Evolutionary conservation across 2,113 vertebrate species (phyloP).

Genomic region (Lophura nycthemera): DNA sequence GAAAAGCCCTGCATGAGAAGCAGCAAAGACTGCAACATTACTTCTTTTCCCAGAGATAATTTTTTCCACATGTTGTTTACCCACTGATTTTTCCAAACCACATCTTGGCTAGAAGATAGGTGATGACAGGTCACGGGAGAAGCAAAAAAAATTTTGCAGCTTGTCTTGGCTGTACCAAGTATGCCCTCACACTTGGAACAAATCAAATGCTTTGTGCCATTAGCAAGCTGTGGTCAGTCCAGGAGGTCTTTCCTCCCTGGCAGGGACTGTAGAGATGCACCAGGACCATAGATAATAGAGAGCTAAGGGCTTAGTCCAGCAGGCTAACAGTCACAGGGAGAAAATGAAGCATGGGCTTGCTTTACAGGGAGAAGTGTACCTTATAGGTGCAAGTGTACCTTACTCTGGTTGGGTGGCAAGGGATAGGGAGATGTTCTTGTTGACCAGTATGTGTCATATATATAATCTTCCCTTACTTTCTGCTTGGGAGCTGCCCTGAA

Average conservation of each 20-base stretch:
- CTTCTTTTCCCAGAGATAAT: constrained; percentile 33
- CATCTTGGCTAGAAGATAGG: constrained; percentile 19
- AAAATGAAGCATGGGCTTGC: not conserved
- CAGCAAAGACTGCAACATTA: not conserved
- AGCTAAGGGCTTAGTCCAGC: not conserved
- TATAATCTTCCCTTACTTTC: not conserved
- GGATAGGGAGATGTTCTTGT: not conserved
- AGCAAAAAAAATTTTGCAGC: constrained; percentile 49
- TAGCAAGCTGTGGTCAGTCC: not conserved
- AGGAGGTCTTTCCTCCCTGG: not conserved
- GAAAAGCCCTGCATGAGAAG: not conserved
- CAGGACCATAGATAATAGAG: not conserved
- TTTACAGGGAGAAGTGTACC: not conserved
- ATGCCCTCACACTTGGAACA: constrained; percentile 15
- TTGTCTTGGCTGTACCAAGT: constrained; percentile 57
- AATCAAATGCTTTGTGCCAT: not conserved
- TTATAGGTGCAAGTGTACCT: accelerated
- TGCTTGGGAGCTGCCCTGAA: not conserved
- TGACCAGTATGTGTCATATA: accelerated
- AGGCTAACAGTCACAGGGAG: not conserved
- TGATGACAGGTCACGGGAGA: constrained; percentile 56
- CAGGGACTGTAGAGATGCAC: not conserved
- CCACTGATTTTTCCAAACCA: constrained; percentile 40
- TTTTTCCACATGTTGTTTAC: constrained; percentile 43
- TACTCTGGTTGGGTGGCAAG: not conserved